These are phyloP conservation scores for Mionectes macconnelli DNA, from an alignment of 2,113 vertebrate species.

Conservation along the genomic window DNA sequence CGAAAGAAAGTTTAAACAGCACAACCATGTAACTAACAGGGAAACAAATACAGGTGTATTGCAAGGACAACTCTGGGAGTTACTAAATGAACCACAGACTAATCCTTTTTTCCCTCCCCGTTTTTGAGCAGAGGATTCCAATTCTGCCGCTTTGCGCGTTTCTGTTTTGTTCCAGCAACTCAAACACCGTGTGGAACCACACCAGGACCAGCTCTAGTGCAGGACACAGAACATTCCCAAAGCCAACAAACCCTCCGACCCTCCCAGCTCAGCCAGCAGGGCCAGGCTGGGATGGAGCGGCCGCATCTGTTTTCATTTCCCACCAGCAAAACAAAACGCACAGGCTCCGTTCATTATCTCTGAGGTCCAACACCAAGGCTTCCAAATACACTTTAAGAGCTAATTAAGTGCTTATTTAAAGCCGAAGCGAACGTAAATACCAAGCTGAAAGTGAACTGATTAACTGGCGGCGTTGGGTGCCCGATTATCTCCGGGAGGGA, in stretches of 20 bases:
- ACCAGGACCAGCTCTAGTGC: background rate
- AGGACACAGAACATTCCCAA: background rate
- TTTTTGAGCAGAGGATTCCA: background rate
- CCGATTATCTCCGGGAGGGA: background rate
- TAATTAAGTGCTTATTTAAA: conserved; percentile 40
- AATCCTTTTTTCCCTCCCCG: background rate
- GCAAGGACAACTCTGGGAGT: background rate
- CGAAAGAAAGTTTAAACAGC: background rate
- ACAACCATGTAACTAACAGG: background rate
- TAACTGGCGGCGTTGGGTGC: background rate
- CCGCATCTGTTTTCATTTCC: conserved; percentile 49
- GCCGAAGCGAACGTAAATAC: background rate
- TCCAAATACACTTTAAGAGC: background rate
- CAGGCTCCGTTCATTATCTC: conserved; percentile 7
- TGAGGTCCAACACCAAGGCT: background rate
- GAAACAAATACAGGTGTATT: background rate
- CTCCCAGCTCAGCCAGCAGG: background rate
- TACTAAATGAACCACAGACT: background rate
- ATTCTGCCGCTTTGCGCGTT: background rate
- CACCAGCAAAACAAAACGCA: background rate
- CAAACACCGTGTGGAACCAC: background rate
- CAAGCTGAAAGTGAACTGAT: background rate
- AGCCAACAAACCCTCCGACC: background rate
- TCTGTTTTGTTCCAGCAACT: background rate
- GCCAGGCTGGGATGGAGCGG: background rate